Conservation (phyloP, 2,888 invertebrate genomes). For the Polyommatus icarus region DNA sequence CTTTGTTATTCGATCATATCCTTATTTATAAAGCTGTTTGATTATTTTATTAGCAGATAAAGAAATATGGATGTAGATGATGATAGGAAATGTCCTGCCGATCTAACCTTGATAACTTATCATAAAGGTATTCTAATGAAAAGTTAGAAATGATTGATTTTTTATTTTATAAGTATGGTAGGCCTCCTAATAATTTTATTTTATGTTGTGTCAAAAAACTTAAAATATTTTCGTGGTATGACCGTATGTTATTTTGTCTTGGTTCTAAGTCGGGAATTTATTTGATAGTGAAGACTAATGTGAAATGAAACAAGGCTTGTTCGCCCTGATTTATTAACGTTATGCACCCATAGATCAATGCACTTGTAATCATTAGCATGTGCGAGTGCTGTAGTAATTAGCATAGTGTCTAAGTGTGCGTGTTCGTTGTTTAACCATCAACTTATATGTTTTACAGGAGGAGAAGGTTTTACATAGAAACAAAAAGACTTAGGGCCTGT, state of each 20-base stretch:
- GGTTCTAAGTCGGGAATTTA: neutral
- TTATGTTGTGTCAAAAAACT: too few species aligned
- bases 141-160: too few species aligned
- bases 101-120: too few species aligned
- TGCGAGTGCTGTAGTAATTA: constrained; percentile 18
- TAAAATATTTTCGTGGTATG: too few species aligned
- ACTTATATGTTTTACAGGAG: neutral
- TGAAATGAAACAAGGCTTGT: neutral
- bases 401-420: neutral
- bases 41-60: neutral
- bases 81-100: too few species aligned
- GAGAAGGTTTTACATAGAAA: neutral
- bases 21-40: constrained; percentile 44
- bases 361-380: constrained; percentile 17
- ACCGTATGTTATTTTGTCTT: neutral
- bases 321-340: constrained; percentile 1
- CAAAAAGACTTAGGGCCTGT: too few species aligned
- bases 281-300: neutral
- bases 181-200: too few species aligned
- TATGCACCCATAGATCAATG: constrained; percentile 12
- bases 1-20: constrained; percentile 59
- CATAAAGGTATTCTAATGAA: too few species aligned
- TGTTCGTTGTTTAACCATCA: neutral
- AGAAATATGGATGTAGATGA: neutral
- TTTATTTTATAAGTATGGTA: too few species aligned